Percentiles rank a stretch among this genome's conserved stretches.
Evolutionary conservation across 1,140 invertebrate genomes (phyloP).

Genomic region (Drosophila busckii): DNA sequence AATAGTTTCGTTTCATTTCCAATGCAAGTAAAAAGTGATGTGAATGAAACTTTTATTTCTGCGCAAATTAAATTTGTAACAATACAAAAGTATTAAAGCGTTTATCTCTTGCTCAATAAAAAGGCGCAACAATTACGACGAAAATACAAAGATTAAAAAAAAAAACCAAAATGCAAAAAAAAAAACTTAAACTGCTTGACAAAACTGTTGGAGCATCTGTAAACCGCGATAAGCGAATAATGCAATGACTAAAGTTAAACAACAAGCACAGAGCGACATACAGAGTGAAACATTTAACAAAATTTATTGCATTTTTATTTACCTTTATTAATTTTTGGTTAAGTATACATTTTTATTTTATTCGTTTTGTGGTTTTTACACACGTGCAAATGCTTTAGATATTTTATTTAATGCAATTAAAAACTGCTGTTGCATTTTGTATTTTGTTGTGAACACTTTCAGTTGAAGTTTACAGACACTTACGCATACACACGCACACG

Average conservation of each 20-base stretch:
- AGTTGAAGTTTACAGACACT: conserved; percentile 38
- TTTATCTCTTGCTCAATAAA: no score
- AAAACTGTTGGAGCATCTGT: conserved; percentile 59
- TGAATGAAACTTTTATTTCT: no score
- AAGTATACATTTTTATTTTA: conserved; percentile 20
- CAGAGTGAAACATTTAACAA: background rate
- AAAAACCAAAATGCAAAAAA: no score
- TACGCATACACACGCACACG: conserved; percentile 30
- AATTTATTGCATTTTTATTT: conserved; percentile 8
- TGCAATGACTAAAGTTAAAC: background rate
- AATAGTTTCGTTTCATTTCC: no score
- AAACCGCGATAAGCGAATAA: conserved; percentile 4
- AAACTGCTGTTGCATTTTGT: conserved; percentile 16
- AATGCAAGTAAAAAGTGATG: no score
- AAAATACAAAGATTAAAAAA: no score
- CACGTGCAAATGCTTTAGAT: conserved; percentile 21
- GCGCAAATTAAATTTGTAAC: no score
- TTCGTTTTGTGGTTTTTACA: conserved; percentile 4
- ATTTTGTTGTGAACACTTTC: conserved; percentile 56
- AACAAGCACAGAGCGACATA: background rate
- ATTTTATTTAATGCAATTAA: conserved; percentile 12
- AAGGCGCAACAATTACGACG: conserved; percentile 31
- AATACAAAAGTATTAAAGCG: no score
- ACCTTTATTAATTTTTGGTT: conserved; percentile 24
- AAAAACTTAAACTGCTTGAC: conserved; percentile 56